Evolutionary conservation across 2,888 invertebrate genomes (phyloP).

Genomic region (Tenthredo scrophulariae): DNA sequence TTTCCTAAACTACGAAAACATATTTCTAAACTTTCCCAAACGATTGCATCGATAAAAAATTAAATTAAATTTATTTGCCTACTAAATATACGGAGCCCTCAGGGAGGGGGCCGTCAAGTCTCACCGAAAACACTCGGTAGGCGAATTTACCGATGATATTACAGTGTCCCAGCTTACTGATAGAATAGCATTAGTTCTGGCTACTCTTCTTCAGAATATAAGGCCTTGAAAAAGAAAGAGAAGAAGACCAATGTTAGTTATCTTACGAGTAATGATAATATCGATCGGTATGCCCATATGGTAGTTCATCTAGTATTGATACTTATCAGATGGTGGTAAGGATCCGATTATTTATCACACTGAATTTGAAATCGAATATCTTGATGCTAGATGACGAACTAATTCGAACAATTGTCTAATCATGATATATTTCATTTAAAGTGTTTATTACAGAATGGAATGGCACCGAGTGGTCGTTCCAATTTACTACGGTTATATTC

Average conservation of each 20-base stretch:
- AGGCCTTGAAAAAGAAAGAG: too few species aligned
- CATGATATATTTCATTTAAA: conserved; percentile 11
- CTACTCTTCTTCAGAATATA: too few species aligned
- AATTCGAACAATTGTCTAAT: conserved; percentile 11
- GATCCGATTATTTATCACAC: not conserved
- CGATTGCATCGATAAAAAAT: too few species aligned
- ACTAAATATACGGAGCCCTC: too few species aligned
- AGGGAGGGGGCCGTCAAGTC: too few species aligned
- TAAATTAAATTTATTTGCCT: too few species aligned
- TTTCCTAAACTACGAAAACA: too few species aligned
- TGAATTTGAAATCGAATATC: not conserved
- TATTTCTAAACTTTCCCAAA: too few species aligned
- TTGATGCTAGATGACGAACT: not conserved
- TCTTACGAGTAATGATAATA: not conserved
- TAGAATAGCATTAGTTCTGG: not conserved
- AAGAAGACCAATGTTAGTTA: not conserved
- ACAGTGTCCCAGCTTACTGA: not conserved
- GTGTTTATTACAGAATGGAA: not conserved
- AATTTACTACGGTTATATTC: not conserved
- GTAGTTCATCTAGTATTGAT: not conserved
- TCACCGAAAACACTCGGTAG: too few species aligned
- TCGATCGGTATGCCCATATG: not conserved
- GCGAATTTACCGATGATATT: not conserved
- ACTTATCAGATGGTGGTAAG: not conserved
- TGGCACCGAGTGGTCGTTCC: not conserved